Evolutionary conservation across 2,797 vertebrate species (phyloP), one percentile per base, ranked within the genome.

Genomic region (Aphelocoma californica): DNA sequence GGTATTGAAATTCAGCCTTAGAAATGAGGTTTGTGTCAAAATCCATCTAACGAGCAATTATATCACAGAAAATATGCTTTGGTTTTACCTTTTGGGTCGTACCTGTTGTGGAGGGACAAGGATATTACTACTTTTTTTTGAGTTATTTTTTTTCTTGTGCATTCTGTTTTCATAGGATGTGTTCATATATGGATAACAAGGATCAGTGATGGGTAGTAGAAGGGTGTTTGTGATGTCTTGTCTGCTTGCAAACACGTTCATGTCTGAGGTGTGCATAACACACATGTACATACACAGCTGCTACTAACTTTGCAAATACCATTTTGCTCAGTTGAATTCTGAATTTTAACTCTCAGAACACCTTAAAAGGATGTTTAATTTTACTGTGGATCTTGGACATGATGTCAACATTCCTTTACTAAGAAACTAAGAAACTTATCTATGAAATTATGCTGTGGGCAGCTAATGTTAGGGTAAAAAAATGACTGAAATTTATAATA

Each of bases 391-490:
- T 92, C 61, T 85, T 87, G 54, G 81, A 32, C 15, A 6, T 3
- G 7, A 69, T 94, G 81, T 90, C 48, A 70, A 31, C 26, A 32
- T 86, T 92, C 86, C 54, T 78, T 96, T 92, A 66, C 67, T 47
- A 54, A 71, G 48, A 89, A 92, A 74, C 81, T 67, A 74, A 67
- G 82, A 34, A 80, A 80, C 20, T 92, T 77, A 61, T 57, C 82
- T 77, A 32, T 80, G 67, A 88, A 96, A 90, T 94, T 93, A 82
- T 88, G 36, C 78, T 88, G 51, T 80, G 86, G 88, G n/a, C 60
- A 93, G 38, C 86, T 92, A 85, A 87, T 74, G 50, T 36, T 67
- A 77, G 86, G 62, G 50, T 92, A 75, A 70, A 94, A 91, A 91
- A 96, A 89, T 34, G 13, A 86, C 36, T 79, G 77, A 65, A 89